A percentile compares a stretch with the other conserved stretches of the same genome.
These are phyloP conservation scores for Cancer borealis DNA, from an alignment of 2,888 invertebrate genomes.

Conservation along the genomic window DNA sequence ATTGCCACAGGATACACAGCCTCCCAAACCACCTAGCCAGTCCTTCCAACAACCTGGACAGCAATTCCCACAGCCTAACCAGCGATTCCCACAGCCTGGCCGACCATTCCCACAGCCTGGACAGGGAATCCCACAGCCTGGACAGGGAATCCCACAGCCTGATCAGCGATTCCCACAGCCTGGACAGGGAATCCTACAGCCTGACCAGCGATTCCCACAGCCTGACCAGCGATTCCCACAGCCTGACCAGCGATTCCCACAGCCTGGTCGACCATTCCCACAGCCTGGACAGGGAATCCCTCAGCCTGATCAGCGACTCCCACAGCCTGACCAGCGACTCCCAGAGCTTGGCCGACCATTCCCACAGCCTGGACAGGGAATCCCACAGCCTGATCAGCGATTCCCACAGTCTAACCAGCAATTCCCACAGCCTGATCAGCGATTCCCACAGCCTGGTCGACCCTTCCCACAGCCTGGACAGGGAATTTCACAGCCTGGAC, in stretches of 20 bases:
- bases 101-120: neutral
- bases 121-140: neutral
- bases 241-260: conserved; percentile 22
- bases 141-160: conserved; percentile 37
- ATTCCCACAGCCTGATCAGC: conserved; percentile 26
- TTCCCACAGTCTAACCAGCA: neutral
- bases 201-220: neutral
- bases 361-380: neutral
- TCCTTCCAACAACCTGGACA: neutral
- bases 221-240: conserved; percentile 30
- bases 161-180: neutral
- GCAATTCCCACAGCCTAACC: neutral
- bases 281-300: neutral
- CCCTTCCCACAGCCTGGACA: neutral
- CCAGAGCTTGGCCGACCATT: neutral
- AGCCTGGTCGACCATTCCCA: conserved; percentile 27
- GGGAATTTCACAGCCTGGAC: neutral
- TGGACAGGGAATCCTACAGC: conserved; percentile 28
- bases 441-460: neutral
- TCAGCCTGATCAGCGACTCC: conserved; percentile 46
- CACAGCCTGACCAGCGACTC: conserved; percentile 40
- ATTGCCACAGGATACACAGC: neutral
- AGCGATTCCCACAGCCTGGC: neutral
- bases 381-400: conserved; percentile 19
- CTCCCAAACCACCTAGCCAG: neutral